Base-by-base conservation (phyloP, 92 coral and sea anemone genomes). In the Porites cylindrica region DNA sequence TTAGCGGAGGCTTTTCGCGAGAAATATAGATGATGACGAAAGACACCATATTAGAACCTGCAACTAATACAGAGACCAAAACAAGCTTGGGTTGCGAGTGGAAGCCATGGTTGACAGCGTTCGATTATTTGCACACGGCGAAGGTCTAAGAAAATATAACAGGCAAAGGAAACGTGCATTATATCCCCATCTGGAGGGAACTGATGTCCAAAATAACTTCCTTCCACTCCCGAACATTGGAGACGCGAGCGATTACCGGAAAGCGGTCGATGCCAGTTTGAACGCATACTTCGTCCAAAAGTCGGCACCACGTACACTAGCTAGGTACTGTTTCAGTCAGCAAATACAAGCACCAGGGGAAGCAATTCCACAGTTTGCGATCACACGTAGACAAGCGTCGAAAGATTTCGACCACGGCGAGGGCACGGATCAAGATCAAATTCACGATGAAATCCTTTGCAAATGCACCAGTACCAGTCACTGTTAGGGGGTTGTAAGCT, bases 401-500 rank as follows among this genome's bases (percentile, higher is more conserved):
- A 90, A 79, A 65, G 59, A 85, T 67, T 85, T 85, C 71, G 90
- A 72, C 20, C 86, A 82, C 75, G 58, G 86, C 10, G 66, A 62
- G 11, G 86, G 16, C 78, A 76, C 79, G 3, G 88, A 23, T 23
- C 24, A 89, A 60, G 59, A 47, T 19, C 83, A 91, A 87, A 91
- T 87, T 26, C 81, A 76, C 38, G 66, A 81, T 29, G 90, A 88
- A 91, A 85, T 88, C 19, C 81, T 91, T 23, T 89, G 85, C 70
- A 88, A 80, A 52, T 88, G 94, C 78, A 81, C 70, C 10, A 87
- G 76, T 18, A 73, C 80, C 51, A 56, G 85, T 78, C n/a, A 79
- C 51, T 8, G 80, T 78, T 14, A 72, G 85, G 14, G 80, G 81
- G 23, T 4, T 85, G 76, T 76, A 79, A 67, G 74, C 10, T 76